A percentile compares a stretch with the other conserved stretches of the same genome.
phyloP scores from a whole-genome alignment of 1,140 invertebrate genomes.

The Magallana angulata region DNA sequence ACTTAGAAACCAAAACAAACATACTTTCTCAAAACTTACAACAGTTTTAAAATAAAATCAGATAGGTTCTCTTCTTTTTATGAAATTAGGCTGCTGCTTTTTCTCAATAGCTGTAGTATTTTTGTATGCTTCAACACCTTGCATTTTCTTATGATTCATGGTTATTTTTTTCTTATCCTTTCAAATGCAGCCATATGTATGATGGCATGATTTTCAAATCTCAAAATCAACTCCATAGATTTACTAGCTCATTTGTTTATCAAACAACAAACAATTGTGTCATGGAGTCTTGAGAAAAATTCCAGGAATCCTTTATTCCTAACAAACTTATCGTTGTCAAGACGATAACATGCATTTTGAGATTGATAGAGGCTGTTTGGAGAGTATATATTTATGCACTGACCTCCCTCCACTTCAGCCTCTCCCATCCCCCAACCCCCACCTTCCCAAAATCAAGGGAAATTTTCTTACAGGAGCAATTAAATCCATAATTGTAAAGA shows the following conservation, averaged over 20 bases:
- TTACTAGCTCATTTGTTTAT: slow-evolving; percentile 18
- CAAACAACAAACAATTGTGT: not conserved
- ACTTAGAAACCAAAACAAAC: slow-evolving; percentile 25
- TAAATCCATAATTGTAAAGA: too few relatives aligned
- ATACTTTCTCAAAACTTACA: slow-evolving; percentile 15
- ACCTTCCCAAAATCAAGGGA: too few relatives aligned
- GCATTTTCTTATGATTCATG: slow-evolving; percentile 30
- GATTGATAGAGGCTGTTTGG: not conserved
- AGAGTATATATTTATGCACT: too few relatives aligned
- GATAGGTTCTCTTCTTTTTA: slow-evolving; percentile 3
- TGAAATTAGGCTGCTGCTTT: slow-evolving; percentile 3
- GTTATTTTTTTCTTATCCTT: not conserved
- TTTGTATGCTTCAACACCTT: slow-evolving; percentile 29
- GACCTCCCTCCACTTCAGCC: too few relatives aligned
- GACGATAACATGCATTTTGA: not conserved
- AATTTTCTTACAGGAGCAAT: too few relatives aligned
- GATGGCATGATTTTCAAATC: not conserved
- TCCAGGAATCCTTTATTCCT: not conserved
- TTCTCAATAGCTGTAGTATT: not conserved
- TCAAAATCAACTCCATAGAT: not conserved
- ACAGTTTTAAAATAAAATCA: slow-evolving; percentile 30
- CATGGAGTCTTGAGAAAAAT: not conserved
- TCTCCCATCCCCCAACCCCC: too few relatives aligned
- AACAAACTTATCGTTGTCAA: not conserved
- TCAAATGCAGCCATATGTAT: slow-evolving; percentile 4